Conservation (phyloP, 1,140 invertebrate genomes). For the Aphelenchoides avenae region DNA sequence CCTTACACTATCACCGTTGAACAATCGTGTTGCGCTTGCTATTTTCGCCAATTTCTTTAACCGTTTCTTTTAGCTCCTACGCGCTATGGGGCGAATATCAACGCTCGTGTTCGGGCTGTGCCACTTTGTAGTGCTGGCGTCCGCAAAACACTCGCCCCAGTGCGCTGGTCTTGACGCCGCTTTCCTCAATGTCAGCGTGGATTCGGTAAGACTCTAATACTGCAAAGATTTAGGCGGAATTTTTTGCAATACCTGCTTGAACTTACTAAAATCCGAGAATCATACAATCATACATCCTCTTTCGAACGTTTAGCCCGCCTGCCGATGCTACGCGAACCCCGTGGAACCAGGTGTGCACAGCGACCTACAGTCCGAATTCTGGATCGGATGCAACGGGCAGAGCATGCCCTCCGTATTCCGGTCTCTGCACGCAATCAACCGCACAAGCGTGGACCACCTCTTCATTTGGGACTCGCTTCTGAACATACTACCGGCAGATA, state of each 20-base stretch:
- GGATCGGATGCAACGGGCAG: slow-evolving; percentile 37
- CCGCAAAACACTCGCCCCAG: not conserved
- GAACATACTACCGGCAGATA: slow-evolving; percentile 32
- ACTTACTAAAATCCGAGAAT: too few species aligned
- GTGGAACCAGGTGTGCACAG: not conserved
- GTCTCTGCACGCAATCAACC: slow-evolving; percentile 31
- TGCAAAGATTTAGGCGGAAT: not conserved
- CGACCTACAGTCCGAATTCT: slow-evolving; percentile 8
- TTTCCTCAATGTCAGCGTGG: slow-evolving; percentile 3
- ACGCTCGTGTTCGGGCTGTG: not conserved
- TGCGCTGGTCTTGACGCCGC: slow-evolving; percentile 4
- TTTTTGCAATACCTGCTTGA: not conserved
- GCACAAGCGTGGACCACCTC: slow-evolving; percentile 26
- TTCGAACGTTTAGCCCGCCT: slow-evolving; percentile 8
- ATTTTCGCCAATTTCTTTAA: too few species aligned
- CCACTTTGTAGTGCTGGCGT: too few species aligned
- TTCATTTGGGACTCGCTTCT: slow-evolving; percentile 38
- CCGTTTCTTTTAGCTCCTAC: not conserved
- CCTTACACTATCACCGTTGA: too few species aligned
- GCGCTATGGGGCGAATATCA: not conserved
- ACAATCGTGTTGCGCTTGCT: too few species aligned
- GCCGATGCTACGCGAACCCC: slow-evolving; percentile 10
- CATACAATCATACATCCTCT: too few species aligned
- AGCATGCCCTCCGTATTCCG: slow-evolving; percentile 40
- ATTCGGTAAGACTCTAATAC: not conserved